Evolutionary conservation across 2,888 invertebrate species (phyloP), one percentile per base, ranked within the genome.

Genomic region (Eumacrocentrus americanus): DNA sequence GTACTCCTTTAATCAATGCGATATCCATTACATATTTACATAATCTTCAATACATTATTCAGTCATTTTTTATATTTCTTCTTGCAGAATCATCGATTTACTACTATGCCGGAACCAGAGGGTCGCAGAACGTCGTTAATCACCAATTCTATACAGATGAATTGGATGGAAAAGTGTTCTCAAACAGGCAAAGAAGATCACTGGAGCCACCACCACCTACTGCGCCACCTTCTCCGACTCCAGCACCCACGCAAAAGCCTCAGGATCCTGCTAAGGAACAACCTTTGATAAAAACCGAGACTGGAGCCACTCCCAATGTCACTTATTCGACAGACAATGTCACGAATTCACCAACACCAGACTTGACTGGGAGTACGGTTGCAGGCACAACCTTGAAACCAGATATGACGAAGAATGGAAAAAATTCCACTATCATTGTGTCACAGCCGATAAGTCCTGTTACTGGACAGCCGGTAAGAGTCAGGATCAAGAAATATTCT

Each of bases 81-180:
- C 37, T 71, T 68, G 0, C 69, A 75, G 75, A 68, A 58, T 50
- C 29, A 2, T 63, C 67, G 14, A 65, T 66, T 53, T 70, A 72
- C 44, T 62, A 65, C 9, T 65, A 73, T 50, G 62, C 48, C 1
- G 50, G 50, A 1, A 5, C 23, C 23, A 57, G 61, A 35, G 50
- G 35, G n/a, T 53, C 56, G 11, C 62, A 53, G 22, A 62, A 62
- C 4, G 54, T 29, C 2, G 51, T 38, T 1, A 3, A 40, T 4
- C 56, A 64, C 12, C 25, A 23, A 2, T 61, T 64, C 44, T 51
- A 22, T 42, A 18, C 47, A 6, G 34, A 50, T 16, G 56, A 60
- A n/a, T 44, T 57, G 40, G 25, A 64, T 7, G 58, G 48, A 3
- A 62, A 52, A 1, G 42, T 57, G 3, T 34, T 61, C 1, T 20